Percentiles rank a stretch among this genome's conserved stretches.
Evolutionary conservation across 2,113 vertebrate genomes (phyloP).

Genomic region (Forbesichthys agassizii): DNA sequence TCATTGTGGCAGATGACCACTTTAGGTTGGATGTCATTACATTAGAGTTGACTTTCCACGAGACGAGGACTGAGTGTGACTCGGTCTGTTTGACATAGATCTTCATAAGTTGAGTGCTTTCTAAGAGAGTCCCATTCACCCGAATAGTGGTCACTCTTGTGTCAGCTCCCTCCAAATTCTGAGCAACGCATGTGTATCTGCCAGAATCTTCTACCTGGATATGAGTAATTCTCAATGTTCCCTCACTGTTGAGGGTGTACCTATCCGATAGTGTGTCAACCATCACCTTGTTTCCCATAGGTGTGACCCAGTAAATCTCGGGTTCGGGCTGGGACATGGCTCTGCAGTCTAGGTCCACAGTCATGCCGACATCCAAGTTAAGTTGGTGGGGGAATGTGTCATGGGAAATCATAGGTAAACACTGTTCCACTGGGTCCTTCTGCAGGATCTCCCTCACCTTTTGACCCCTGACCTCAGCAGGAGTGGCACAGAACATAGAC

Average conservation of each 20-base stretch:
- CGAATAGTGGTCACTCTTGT: constrained; percentile 86
- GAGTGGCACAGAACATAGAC: constrained; percentile 93
- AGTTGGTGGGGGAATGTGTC: constrained; percentile 89
- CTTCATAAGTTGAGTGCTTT: constrained; percentile 89
- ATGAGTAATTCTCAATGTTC: constrained; percentile 49
- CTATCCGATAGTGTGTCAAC: constrained; percentile 86
- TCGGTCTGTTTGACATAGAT: constrained; percentile 94
- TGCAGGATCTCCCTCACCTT: constrained; percentile 86
- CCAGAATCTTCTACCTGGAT: constrained; percentile 91
- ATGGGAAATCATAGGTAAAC: constrained; percentile 93
- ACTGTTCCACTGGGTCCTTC: constrained; percentile 84
- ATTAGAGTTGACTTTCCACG: constrained; percentile 94
- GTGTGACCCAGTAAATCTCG: constrained; percentile 98
- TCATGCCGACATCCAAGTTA: constrained; percentile 85
- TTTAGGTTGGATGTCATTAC: constrained; percentile 94
- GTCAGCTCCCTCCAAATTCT: constrained; percentile 93
- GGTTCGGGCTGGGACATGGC: constrained; percentile 96
- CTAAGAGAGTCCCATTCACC: constrained; percentile 92
- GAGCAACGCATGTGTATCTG: constrained; percentile 94
- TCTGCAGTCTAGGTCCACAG: constrained; percentile 88
- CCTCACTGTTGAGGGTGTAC: constrained; percentile 85
- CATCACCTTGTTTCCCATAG: constrained; percentile 89
- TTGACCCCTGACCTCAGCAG: constrained; percentile 85
- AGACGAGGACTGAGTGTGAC: constrained; percentile 92
- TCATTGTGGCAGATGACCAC: constrained; percentile 97